Base-by-base conservation (phyloP, 2,797 vertebrate species). In the Rachycentron canadum region DNA sequence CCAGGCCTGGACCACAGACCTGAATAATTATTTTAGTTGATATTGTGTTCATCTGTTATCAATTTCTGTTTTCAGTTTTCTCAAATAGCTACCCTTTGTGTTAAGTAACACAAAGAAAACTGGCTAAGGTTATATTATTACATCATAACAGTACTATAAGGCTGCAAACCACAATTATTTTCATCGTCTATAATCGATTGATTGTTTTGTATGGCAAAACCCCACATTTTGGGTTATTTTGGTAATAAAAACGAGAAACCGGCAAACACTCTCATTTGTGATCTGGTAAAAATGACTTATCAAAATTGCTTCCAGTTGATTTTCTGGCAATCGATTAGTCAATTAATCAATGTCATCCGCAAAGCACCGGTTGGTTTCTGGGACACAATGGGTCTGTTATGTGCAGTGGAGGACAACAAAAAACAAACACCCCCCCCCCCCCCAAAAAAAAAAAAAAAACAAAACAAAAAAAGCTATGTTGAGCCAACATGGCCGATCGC, bases 401-500 rank as follows among this genome's bases (percentile, higher is more conserved):
- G 50, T 21, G 43, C 25, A 56, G 38, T 32, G 25, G 36, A 25
- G 32, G 49, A 11, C 63, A 26, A 32, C 8, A 32, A 6, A 16
- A 13, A 3, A n/a, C n/a, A n/a, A n/a, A n/a, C n/a, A n/a, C n/a
- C n/a, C n/a, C n/a, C n/a, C n/a, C n/a, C n/a, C 47, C 63, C 14
- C 3, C 14, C 30, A 23, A 50, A 65, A 25, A 53, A 26, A 23
- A 25, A 52, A 13, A 13, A 26, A 26, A 34, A 49, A 4, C 16
- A 16, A 41, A 4, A 16, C 5, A 41, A 41, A 16, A 16, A 17
- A n/a, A 36, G 8, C 30, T 13, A 5, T 26, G 52, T 72, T 67
- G 86, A 86, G 76, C 87, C 91, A 92, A 90, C 83, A 92, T 93
- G 91, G 82, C 90, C 72, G 72, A 59, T 11, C 8, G 0, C 0